Conservation (phyloP, 2,113 vertebrate species). For the Neolamprologus cancellatus region DNA sequence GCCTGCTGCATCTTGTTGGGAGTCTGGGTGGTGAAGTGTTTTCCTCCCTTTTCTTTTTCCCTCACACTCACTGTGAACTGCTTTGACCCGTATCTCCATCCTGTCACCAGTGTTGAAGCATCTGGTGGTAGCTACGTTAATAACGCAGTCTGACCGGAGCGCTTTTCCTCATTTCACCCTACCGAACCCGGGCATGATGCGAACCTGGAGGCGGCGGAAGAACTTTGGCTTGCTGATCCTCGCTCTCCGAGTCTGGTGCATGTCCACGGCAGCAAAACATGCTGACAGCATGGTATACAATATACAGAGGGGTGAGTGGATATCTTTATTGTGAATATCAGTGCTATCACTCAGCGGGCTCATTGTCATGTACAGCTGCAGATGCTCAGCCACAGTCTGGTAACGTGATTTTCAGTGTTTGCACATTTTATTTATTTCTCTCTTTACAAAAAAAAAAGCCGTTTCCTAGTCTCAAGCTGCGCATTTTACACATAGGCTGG, state of each 20-base stretch:
- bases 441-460: neutral
- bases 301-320: slow-evolving; percentile 20
- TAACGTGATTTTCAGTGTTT: neutral
- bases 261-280: neutral
- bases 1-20: slow-evolving; percentile 12
- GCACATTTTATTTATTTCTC: neutral
- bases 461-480: neutral
- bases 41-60: neutral
- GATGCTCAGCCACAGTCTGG: neutral
- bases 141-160: neutral
- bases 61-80: neutral
- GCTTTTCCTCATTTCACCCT: neutral
- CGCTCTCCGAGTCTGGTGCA: slow-evolving; percentile 33
- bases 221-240: slow-evolving; percentile 50
- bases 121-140: neutral
- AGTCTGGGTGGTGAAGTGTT: neutral
- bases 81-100: neutral
- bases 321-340: neutral
- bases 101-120: neutral
- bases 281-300: neutral
- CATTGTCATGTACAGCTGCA: neutral
- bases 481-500: neutral
- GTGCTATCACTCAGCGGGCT: neutral
- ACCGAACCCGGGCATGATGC: slow-evolving; percentile 43
- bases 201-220: slow-evolving; percentile 47